Base-by-base conservation (phyloP, 2,797 vertebrate species). In the Trichosurus vulpecula region DNA sequence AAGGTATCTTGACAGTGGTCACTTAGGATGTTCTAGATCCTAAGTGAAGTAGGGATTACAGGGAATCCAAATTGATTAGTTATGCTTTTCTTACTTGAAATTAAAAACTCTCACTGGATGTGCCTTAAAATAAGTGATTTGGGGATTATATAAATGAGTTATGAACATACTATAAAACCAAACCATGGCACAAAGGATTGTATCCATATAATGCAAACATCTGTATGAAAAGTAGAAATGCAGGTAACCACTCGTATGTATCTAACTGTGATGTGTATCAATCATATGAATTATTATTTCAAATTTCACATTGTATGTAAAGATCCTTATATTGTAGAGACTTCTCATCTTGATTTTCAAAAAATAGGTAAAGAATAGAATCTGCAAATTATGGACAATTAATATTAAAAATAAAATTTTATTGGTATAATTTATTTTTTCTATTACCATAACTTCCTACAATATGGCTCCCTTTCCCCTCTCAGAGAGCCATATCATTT, bases 281-380 rank as follows among this genome's bases (percentile, higher is more conserved):
- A 96, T 25, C 57, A 52, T 91, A 6, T 91, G 47, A 2, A 54
- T 66, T 74, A 35, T 89, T 35, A 96, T 94, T 16, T 90, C 52
- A 19, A 53, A 57, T 10, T 55, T 94, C 54, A n/a, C 35, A 14
- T 91, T 94, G 94, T 52, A 51, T 94, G 47, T 96, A 90, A 14
- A 61, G 30, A 74, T 95, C 61, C 52, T 19, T 53, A 29, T 92
- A 74, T 16, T 94, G 53, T 96, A 90, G 52, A 93, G 90, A 61
- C 54, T 58, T 61, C n/a, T n/a, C n/a, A n/a, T n/a, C 61, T n/a
- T 66, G 35, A 19, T n/a, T 66, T 61, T 14, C 0, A 4, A 61
- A 14, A 61, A 66, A n/a, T 1, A 16, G 1, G 31, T 1, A n/a
- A 47, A 53, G 9, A 29, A 19, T 58, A 52, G 31, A 6, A 66